phyloP scores from a whole-genome alignment of 2,888 invertebrate species.

The Phaonia tiefii region DNA sequence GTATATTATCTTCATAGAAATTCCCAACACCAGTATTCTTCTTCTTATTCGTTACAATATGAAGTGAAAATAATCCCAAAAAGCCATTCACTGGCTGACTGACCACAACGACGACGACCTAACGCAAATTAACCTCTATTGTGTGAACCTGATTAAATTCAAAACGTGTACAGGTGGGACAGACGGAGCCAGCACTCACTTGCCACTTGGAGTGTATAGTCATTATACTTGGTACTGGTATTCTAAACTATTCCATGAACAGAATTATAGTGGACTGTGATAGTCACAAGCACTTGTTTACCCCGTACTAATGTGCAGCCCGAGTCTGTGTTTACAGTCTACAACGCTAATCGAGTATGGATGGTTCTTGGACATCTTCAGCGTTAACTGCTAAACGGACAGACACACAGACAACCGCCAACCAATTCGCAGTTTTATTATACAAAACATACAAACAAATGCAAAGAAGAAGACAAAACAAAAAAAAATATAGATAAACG shows the following conservation, averaged over 20 bases:
- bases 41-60: too few species aligned
- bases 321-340: too few species aligned
- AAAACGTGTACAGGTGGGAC: conserved; percentile 53
- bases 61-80: too few species aligned
- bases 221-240: not conserved
- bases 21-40: too few species aligned
- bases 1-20: too few species aligned
- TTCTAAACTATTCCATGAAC: not conserved
- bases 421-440: conserved; percentile 8
- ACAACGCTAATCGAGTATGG: too few species aligned
- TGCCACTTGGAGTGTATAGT: conserved; percentile 15
- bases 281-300: too few species aligned
- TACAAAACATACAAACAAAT: not conserved
- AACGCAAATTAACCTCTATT: conserved; percentile 59
- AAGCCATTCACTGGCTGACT: too few species aligned
- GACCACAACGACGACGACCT: conserved; percentile 6
- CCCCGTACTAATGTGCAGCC: too few species aligned
- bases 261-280: too few species aligned
- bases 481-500: conserved; percentile 15
- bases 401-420: not conserved
- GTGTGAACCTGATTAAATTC: conserved; percentile 53
- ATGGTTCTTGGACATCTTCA: not conserved
- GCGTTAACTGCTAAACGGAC: not conserved
- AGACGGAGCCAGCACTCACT: conserved; percentile 20
- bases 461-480: conserved; percentile 8